phyloP scores from a whole-genome alignment of 2,113 vertebrate species.

The Oryzias javanicus region DNA sequence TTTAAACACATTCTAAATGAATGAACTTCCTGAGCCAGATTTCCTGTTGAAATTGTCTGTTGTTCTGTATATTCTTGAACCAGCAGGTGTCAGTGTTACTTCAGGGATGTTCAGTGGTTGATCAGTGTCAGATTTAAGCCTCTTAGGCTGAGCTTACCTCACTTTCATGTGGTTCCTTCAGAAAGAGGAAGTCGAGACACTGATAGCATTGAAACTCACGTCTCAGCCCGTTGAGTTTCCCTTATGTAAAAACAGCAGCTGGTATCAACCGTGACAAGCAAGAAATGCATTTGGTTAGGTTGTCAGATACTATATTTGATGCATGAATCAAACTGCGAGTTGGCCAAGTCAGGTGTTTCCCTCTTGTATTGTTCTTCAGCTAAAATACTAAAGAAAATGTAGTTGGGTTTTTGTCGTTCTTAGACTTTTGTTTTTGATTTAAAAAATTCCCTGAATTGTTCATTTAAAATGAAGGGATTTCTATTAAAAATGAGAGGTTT shows the following conservation, averaged over 20 bases:
- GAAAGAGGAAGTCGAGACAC: conserved; percentile 46
- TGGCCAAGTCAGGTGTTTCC: conserved; percentile 1
- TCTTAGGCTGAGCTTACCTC: not conserved
- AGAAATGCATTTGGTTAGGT: not conserved
- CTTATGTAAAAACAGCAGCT: conserved; percentile 28
- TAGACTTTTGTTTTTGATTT: too few species aligned
- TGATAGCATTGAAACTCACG: conserved; percentile 10
- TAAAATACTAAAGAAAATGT: not conserved
- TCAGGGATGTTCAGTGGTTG: not conserved
- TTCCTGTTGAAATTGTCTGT: too few species aligned
- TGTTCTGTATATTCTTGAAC: too few species aligned
- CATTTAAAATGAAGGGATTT: too few species aligned
- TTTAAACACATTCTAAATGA: too few species aligned
- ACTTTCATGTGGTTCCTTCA: conserved; percentile 11
- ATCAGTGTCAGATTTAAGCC: not conserved
- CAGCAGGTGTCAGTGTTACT: too few species aligned
- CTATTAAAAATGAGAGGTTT: too few species aligned
- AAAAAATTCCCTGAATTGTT: not conserved
- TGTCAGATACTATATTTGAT: not conserved
- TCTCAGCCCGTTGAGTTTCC: conserved; percentile 22
- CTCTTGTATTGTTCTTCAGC: not conserved
- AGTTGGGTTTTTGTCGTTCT: not conserved
- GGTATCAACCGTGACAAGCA: conserved; percentile 13
- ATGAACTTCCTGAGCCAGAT: too few species aligned
- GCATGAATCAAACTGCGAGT: not conserved